These are phyloP conservation scores for Copsychus sechellarum DNA, from an alignment of 2,113 vertebrate species.

Conservation along the genomic window DNA sequence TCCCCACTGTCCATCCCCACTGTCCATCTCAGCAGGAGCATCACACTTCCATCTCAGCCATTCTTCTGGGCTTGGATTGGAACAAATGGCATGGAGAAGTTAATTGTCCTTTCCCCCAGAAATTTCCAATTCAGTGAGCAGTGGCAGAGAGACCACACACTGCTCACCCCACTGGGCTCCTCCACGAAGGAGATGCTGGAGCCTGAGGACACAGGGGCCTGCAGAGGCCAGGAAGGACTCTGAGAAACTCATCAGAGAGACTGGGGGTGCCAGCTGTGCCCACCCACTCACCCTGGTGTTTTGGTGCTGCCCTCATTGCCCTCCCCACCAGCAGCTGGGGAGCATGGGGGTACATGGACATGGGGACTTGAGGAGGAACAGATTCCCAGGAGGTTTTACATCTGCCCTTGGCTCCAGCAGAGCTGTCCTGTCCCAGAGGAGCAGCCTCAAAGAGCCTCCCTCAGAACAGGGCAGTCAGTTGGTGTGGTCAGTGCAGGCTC, in stretches of 20 bases:
- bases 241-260: background rate
- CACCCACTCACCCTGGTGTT: background rate
- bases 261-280: background rate
- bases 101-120: background rate
- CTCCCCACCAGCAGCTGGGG: background rate
- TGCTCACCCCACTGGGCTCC: background rate
- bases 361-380: fast-evolving
- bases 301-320: background rate
- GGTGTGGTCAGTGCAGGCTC: background rate
- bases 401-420: background rate
- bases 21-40: background rate
- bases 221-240: background rate
- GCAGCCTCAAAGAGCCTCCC: background rate
- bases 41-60: background rate
- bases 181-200: background rate
- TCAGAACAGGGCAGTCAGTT: background rate
- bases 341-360: fast-evolving
- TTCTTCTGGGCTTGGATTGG: background rate
- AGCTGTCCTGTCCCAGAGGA: background rate
- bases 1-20: too few relatives aligned
- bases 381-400: background rate
- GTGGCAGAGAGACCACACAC: background rate
- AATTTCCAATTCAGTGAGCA: background rate
- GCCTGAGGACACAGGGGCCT: background rate
- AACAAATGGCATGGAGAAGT: background rate